phyloP scores from a whole-genome alignment of 2,113 vertebrate species.

The Ciconia stormi region DNA sequence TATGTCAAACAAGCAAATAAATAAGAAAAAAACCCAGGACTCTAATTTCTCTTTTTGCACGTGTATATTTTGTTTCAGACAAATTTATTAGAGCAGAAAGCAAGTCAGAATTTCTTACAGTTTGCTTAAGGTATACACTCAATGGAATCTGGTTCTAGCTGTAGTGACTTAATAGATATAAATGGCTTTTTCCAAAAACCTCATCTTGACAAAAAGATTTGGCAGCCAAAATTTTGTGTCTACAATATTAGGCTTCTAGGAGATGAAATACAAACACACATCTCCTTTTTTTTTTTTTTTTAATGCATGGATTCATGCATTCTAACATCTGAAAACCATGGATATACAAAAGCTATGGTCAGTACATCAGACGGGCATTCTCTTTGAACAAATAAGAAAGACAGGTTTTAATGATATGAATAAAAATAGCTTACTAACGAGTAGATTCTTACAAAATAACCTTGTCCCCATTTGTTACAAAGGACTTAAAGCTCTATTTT shows the following conservation, averaged over 20 bases:
- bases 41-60: neutral
- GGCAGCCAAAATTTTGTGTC: neutral
- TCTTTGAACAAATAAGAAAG: neutral
- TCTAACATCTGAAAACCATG: neutral
- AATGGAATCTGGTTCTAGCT: neutral
- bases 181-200: neutral
- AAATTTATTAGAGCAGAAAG: neutral
- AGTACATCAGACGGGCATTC: neutral
- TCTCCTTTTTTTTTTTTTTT: neutral
- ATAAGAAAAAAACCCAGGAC: neutral
- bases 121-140: neutral
- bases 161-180: neutral
- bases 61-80: neutral
- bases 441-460: neutral
- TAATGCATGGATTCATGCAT: neutral
- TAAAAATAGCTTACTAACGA: slow-evolving; percentile 3
- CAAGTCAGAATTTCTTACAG: neutral
- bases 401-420: neutral
- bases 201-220: neutral
- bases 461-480: neutral
- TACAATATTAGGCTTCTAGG: neutral
- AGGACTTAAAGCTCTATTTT: neutral
- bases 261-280: neutral
- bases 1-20: neutral
- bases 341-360: neutral